Percentiles rank a stretch among this genome's conserved stretches.
phyloP scores from a whole-genome alignment of 2,113 vertebrate genomes.

The Ginglymostoma cirratum region DNA sequence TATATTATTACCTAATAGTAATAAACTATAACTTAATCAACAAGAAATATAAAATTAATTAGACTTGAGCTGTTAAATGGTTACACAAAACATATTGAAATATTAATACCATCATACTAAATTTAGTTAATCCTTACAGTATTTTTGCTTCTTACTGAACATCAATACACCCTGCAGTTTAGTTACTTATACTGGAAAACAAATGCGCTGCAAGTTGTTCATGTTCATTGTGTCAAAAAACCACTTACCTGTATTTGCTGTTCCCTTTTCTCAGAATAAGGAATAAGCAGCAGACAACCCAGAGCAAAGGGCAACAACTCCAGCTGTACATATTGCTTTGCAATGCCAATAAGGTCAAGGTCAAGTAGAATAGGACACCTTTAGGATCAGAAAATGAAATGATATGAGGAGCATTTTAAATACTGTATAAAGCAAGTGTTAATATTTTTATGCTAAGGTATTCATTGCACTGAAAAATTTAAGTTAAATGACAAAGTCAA shows the following conservation, averaged over 20 bases:
- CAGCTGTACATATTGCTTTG: slow-evolving; percentile 78
- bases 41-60: neutral
- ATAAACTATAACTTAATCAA: neutral
- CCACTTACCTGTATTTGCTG: slow-evolving; percentile 76
- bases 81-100: neutral
- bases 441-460: neutral
- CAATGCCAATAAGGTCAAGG: slow-evolving; percentile 75
- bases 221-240: neutral
- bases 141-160: neutral
- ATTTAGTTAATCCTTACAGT: neutral
- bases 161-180: neutral
- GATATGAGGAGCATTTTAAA: neutral
- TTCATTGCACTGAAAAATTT: neutral
- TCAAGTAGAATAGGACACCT: slow-evolving; percentile 85
- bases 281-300: slow-evolving; percentile 80
- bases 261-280: slow-evolving; percentile 65
- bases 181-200: neutral
- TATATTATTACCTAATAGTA: neutral
- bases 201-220: neutral
- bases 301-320: slow-evolving; percentile 76
- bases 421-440: neutral
- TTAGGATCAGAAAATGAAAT: slow-evolving; percentile 36
- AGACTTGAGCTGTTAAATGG: neutral
- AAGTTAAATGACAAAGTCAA: neutral
- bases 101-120: neutral